A percentile compares a stretch with the other conserved stretches of the same genome.
These are phyloP conservation scores for Oryzaephilus surinamensis DNA, from an alignment of 1,140 invertebrate genomes.

Conservation along the genomic window DNA sequence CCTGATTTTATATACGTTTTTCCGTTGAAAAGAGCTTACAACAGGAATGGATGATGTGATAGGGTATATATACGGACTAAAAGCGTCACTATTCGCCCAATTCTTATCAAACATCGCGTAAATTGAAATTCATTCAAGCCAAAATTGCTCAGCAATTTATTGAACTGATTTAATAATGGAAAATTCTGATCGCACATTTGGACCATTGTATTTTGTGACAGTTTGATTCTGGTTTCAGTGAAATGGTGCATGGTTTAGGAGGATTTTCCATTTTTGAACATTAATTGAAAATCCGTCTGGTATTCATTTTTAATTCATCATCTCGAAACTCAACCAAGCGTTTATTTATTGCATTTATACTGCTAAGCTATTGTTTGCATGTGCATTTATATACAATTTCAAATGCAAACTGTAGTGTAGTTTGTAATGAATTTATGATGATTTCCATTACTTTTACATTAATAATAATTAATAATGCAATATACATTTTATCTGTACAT, in stretches of 20 bases:
- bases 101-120: slow-evolving; percentile 28
- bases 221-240: slow-evolving; percentile 27
- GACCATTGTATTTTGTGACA: slow-evolving; percentile 20
- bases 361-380: too few relatives aligned
- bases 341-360: too few relatives aligned
- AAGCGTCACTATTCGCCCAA: slow-evolving; percentile 12
- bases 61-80: too few relatives aligned
- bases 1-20: too few relatives aligned
- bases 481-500: too few relatives aligned
- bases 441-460: too few relatives aligned
- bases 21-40: too few relatives aligned
- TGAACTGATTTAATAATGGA: slow-evolving; percentile 5
- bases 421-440: too few relatives aligned
- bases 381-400: too few relatives aligned
- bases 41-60: too few relatives aligned
- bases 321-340: not conserved
- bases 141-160: slow-evolving; percentile 11
- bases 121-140: slow-evolving; percentile 27
- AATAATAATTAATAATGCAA: too few relatives aligned
- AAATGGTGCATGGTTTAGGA: slow-evolving; percentile 27
- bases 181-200: slow-evolving; percentile 9
- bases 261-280: slow-evolving; percentile 32
- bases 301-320: slow-evolving; percentile 24
- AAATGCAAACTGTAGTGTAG: too few relatives aligned
- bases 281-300: slow-evolving; percentile 27